These are phyloP conservation scores for Theonella swinhoei DNA, from an alignment of 37 sponge, comb jelly and placozoan species.

Conservation along the genomic window DNA sequence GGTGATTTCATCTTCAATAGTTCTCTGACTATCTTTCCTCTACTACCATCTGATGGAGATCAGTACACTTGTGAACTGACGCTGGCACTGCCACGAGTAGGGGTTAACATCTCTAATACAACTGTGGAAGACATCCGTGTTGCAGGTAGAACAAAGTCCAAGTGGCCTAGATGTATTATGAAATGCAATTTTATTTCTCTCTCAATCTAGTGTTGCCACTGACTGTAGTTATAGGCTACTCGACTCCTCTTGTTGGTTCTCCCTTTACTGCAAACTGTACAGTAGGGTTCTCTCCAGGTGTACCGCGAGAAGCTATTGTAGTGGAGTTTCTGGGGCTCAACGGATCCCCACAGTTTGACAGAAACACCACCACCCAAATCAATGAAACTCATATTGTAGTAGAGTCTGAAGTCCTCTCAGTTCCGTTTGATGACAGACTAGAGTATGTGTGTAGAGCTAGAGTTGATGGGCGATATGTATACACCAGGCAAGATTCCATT, in stretches of 20 bases:
- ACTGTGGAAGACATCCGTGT: neutral
- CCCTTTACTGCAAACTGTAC: neutral
- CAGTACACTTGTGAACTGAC: slow-evolving; percentile 4
- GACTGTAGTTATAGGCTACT: neutral
- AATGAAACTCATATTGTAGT: neutral
- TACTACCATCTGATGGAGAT: neutral
- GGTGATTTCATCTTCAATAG: slow-evolving; percentile 24
- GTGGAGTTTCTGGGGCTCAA: neutral
- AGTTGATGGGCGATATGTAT: neutral
- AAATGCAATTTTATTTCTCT: too few relatives aligned
- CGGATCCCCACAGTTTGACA: neutral
- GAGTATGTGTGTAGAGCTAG: neutral
- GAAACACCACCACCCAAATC: neutral
- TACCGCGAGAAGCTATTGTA: neutral
- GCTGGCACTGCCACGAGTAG: neutral
- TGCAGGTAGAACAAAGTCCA: too few relatives aligned
- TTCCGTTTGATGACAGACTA: neutral
- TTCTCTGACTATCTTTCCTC: neutral
- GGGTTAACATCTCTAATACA: neutral
- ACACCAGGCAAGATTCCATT: neutral
- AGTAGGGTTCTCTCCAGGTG: neutral
- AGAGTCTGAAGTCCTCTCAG: too few relatives aligned
- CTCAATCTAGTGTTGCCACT: neutral
- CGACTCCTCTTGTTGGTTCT: neutral
- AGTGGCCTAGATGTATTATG: too few relatives aligned